Evolutionary conservation across 2,113 vertebrate genomes (phyloP).

Genomic region (Myrmecophaga tridactyla): DNA sequence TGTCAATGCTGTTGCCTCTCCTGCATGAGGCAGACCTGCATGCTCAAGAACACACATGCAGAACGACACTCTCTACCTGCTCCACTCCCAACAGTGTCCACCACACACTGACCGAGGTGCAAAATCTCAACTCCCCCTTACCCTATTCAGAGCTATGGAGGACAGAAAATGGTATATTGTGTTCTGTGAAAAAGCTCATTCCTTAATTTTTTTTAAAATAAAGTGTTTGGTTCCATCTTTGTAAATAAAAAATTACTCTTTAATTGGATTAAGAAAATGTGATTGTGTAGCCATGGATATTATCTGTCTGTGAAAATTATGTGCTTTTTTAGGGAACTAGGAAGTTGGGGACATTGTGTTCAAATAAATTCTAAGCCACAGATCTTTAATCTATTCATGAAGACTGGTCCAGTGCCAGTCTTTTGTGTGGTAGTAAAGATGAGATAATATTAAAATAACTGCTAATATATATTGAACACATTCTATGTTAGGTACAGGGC

Average conservation of each 20-base stretch:
- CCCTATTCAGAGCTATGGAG: neutral
- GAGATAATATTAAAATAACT: neutral
- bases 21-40: neutral
- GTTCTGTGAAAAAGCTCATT: neutral
- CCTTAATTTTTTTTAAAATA: neutral
- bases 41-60: neutral
- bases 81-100: neutral
- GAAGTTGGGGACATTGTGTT: neutral
- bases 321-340: neutral
- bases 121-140: neutral
- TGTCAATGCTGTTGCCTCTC: no score
- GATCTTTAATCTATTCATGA: neutral
- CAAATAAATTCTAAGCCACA: neutral
- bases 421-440: neutral
- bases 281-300: accelerated
- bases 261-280: neutral
- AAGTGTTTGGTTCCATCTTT: neutral
- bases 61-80: neutral
- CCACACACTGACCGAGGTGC: neutral
- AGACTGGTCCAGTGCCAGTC: neutral
- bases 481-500: neutral
- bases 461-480: neutral
- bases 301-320: accelerated
- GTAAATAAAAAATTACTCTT: neutral
- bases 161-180: neutral